These are phyloP conservation scores for Craseonycteris thonglongyai DNA, from an alignment of 2,113 vertebrate genomes.

Conservation along the genomic window DNA sequence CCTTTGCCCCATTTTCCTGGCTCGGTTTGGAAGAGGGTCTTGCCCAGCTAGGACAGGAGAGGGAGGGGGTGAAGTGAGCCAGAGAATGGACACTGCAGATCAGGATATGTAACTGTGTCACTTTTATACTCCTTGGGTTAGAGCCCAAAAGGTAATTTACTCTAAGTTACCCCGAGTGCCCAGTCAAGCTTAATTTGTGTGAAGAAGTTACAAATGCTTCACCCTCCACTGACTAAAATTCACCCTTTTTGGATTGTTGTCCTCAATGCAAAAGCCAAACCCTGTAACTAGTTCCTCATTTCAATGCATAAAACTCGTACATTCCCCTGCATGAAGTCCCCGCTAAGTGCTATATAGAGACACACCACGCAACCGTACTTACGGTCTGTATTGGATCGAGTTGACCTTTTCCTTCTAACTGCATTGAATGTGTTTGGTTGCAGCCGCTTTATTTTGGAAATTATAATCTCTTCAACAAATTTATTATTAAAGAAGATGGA, in stretches of 20 bases:
- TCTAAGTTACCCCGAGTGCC: constrained; percentile 72
- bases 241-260: constrained; percentile 66
- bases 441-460: constrained; percentile 82
- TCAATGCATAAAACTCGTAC: constrained; percentile 76
- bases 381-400: constrained; percentile 86
- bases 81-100: constrained; percentile 30
- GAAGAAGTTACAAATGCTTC: constrained; percentile 72
- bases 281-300: constrained; percentile 69
- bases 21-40: constrained; percentile 53
- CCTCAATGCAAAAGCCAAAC: constrained; percentile 63
- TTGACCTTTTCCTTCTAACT: constrained; percentile 88
- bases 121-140: constrained; percentile 68
- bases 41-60: constrained; percentile 1
- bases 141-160: constrained; percentile 69
- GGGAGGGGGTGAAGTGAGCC: constrained; percentile 7
- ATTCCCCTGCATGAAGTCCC: constrained; percentile 78
- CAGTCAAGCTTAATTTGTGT: constrained; percentile 78
- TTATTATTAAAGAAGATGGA: constrained; percentile 79
- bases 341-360: constrained; percentile 80
- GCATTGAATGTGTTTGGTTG: constrained; percentile 85
- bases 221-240: constrained; percentile 73
- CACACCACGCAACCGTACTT: constrained; percentile 87
- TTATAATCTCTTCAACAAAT: constrained; percentile 82
- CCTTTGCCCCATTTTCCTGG: constrained; percentile 31
- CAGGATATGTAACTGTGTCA: constrained; percentile 68